These are phyloP conservation scores for Cochlearius cochlearius DNA, from an alignment of 2,113 vertebrate species.

Conservation along the genomic window DNA sequence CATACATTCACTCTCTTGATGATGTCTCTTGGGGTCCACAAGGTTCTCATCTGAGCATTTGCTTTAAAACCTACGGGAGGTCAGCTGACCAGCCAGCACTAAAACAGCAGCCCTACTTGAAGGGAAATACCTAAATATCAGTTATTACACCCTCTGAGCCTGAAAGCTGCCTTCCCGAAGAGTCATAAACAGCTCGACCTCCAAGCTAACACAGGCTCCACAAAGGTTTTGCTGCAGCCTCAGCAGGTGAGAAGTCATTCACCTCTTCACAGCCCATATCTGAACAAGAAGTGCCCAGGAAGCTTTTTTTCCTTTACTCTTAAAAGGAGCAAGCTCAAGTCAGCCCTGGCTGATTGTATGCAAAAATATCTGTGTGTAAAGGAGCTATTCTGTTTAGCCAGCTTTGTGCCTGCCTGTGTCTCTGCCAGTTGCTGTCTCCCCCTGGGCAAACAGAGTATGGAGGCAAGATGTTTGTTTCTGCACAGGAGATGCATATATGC, in stretches of 20 bases:
- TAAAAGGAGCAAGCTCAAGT: background rate
- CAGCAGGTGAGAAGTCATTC: background rate
- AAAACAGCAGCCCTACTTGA: background rate
- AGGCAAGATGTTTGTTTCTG: background rate
- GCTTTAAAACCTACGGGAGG: background rate
- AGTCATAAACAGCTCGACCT: rapidly evolving
- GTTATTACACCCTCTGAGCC: background rate
- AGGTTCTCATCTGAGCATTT: background rate
- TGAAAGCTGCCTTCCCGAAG: background rate
- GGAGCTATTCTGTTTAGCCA: background rate
- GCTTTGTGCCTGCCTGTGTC: background rate
- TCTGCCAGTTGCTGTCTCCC: background rate
- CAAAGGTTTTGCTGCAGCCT: background rate
- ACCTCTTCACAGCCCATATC: background rate
- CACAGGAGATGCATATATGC: background rate
- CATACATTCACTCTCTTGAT: background rate
- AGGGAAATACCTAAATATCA: background rate
- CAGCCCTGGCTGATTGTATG: background rate
- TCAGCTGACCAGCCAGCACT: background rate
- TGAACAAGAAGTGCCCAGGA: background rate
- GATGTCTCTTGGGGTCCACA: background rate
- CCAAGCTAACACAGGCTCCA: background rate
- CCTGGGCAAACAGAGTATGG: rapidly evolving
- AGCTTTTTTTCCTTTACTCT: background rate
- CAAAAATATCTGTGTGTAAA: background rate